phyloP scores from a whole-genome alignment of 2,113 vertebrate genomes.

The human (Homo sapiens) region GRCh38 chrX:155078001-155078500 shows the following conservation, averaged over 20 bases:
- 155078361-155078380: neutral
- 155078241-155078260: neutral
- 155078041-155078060: neutral
- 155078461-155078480: neutral
- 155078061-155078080: neutral
- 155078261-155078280: neutral
- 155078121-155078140: neutral
- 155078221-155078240: neutral
- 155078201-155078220: slow-evolving; percentile 10
- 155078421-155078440: neutral
- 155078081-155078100: neutral
- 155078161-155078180: neutral
- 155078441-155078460: neutral
- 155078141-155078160: neutral
- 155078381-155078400: neutral
- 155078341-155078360: neutral
- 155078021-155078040: neutral
- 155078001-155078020: neutral
- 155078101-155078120: neutral
- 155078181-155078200: neutral
- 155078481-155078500: neutral
- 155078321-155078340: neutral
- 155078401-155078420: neutral
- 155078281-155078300: neutral
- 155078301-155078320: neutral